Base-by-base conservation (phyloP, 2,113 vertebrate species). In the Cebus imitator region DNA sequence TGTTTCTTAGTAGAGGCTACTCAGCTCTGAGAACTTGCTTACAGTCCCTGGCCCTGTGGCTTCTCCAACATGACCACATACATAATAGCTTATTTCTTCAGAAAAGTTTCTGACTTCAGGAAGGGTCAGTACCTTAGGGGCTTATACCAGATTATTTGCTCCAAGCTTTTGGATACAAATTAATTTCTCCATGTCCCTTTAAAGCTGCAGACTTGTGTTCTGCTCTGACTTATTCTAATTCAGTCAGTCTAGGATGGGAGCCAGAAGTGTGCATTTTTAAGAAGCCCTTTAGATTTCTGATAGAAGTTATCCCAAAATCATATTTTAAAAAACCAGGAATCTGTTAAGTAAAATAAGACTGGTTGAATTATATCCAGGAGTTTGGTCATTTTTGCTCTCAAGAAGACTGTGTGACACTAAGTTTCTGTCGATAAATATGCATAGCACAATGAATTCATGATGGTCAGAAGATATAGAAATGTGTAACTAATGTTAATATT, bases 401-500 rank as follows among this genome's bases (percentile, higher is more conserved):
- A 5, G 9, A 73, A 64, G 17, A 93, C 45, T 68, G 10, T 85
- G 21, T 55, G 8, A 78, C 17, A 8, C 73, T 85, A 61, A 37
- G 7, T 61, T 92, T 81, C 5, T 16, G 35, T 86, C 25, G 20
- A 61, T 92, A 88, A 79, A 58, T 92, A 43, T 73, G 32, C 61
- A 32, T 40, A 6, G 11, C 66, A 43, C 76, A 76, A 92, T 92
- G 4, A 76, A 79, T 76, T 68, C 52, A 87, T 61, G 30, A 90
- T 78, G n/a, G 1, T 72, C 3, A 73, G 23, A 85, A 66, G 37
- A 83, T 87, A 48, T 4, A 70, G 8, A 76, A 91, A 91, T 82
- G 37, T 8, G 52, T 55, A 95, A 12, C 32, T 94, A 93, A 83
- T 81, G 27, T n/a, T 93, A 96, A 64, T 55, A 45, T 80, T 89